A percentile compares a stretch with the other conserved stretches of the same genome.
These are phyloP conservation scores for Chaetops frenatus DNA, from an alignment of 2,113 vertebrate species.

Conservation along the genomic window DNA sequence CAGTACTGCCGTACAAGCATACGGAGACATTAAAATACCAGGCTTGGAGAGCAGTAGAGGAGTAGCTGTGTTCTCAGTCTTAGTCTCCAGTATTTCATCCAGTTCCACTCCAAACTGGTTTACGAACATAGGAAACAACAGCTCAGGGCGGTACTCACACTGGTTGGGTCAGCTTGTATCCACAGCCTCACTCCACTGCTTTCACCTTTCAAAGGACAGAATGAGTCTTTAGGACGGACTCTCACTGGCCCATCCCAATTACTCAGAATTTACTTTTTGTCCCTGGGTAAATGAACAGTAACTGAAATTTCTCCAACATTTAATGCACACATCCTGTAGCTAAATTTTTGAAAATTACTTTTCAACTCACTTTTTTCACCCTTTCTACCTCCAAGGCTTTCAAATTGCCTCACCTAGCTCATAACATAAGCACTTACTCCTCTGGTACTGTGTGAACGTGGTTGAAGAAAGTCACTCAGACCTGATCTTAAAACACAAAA, in stretches of 20 bases:
- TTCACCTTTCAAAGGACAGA: background rate
- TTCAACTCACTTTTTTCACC: background rate
- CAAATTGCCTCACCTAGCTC: background rate
- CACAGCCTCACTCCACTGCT: background rate
- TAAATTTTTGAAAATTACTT: background rate
- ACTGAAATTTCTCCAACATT: background rate
- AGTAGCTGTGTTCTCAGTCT: background rate
- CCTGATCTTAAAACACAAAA: background rate
- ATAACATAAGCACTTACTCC: background rate
- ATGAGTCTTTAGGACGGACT: background rate
- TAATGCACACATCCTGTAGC: background rate
- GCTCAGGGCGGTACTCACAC: background rate
- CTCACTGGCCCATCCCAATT: background rate
- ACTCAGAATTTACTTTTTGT: background rate
- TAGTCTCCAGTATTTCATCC: background rate
- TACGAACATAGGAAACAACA: background rate
- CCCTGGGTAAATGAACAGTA: background rate
- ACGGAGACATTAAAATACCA: fast-evolving
- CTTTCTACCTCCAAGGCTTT: background rate
- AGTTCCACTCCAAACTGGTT: background rate
- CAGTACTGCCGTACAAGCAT: fast-evolving
- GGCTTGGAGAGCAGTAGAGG: background rate
- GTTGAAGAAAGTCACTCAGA: background rate
- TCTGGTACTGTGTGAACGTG: background rate
- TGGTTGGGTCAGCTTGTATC: background rate